Evolutionary conservation across 1,140 invertebrate genomes (phyloP).

Genomic region (Yoshiicerus persimilis): DNA sequence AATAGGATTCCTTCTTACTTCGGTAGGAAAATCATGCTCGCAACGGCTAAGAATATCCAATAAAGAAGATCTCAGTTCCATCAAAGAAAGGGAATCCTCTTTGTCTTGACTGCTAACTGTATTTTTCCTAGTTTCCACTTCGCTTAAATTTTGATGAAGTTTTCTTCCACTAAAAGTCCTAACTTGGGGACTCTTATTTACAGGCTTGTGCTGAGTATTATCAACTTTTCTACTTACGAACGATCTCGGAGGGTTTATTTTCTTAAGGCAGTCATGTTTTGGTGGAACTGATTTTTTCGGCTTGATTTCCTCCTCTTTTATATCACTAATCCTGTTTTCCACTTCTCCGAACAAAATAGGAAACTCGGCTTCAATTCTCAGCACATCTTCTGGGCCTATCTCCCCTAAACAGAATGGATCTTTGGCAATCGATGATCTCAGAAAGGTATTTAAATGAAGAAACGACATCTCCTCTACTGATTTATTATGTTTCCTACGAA

Average conservation of each 20-base stretch:
- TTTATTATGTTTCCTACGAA: background rate
- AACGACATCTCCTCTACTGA: background rate
- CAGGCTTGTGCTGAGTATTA: background rate
- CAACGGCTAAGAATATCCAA: background rate
- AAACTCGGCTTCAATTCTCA: constrained; percentile 40
- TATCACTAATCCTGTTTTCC: background rate
- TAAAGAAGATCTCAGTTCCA: background rate
- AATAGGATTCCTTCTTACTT: background rate
- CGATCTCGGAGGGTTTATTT: background rate
- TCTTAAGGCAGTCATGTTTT: background rate
- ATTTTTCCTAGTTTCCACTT: background rate
- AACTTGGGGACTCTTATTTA: background rate
- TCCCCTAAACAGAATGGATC: constrained; percentile 44
- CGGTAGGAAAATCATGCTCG: background rate
- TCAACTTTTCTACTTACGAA: background rate
- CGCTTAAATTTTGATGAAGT: background rate
- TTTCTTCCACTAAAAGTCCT: background rate
- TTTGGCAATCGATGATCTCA: constrained; percentile 32
- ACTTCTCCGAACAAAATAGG: constrained; percentile 30
- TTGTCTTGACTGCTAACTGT: background rate
- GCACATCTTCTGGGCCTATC: constrained; percentile 36
- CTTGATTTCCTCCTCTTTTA: background rate
- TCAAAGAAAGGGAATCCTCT: background rate
- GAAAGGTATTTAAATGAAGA: constrained; percentile 16
- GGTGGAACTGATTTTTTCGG: background rate